These are phyloP conservation scores for Ophion obscuratus DNA, from an alignment of 2,888 invertebrate genomes.

Conservation along the genomic window DNA sequence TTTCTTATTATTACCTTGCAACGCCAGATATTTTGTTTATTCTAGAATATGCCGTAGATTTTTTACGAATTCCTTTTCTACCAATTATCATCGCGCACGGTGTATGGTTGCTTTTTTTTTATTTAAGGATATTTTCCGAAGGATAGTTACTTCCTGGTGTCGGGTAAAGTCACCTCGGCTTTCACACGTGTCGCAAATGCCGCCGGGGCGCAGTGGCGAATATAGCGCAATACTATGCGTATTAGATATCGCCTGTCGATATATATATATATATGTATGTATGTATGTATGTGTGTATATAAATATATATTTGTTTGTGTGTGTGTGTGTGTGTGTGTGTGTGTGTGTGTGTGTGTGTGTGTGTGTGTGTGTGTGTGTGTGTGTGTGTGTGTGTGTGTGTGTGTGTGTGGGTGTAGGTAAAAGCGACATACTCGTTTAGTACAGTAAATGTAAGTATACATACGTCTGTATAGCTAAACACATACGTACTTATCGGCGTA, in stretches of 20 bases:
- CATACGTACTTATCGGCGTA: conserved; percentile 3
- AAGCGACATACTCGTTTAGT: conserved; percentile 12
- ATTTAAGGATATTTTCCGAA: conserved; percentile 56
- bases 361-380: neutral
- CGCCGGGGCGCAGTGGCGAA: conserved; percentile 27
- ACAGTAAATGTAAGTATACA: neutral
- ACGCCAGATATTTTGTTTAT: too few species aligned
- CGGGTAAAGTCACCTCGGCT: conserved; percentile 61
- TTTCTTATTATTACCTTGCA: too few species aligned
- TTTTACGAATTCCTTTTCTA: too few species aligned
- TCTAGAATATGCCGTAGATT: too few species aligned
- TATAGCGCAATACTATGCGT: conserved; percentile 51
- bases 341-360: too few species aligned
- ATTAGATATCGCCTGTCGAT: conserved; percentile 48
- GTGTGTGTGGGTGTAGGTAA: neutral
- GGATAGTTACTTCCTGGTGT: conserved; percentile 68
- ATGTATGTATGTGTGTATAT: too few species aligned
- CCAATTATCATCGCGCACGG: neutral
- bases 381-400: neutral
- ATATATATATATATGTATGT: neutral
- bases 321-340: too few species aligned
- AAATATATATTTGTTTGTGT: too few species aligned
- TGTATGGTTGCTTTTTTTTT: neutral
- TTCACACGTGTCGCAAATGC: conserved; percentile 65
- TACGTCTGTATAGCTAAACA: neutral